Conservation (phyloP, 2,888 invertebrate genomes). For the Callosobruchus maculatus region DNA sequence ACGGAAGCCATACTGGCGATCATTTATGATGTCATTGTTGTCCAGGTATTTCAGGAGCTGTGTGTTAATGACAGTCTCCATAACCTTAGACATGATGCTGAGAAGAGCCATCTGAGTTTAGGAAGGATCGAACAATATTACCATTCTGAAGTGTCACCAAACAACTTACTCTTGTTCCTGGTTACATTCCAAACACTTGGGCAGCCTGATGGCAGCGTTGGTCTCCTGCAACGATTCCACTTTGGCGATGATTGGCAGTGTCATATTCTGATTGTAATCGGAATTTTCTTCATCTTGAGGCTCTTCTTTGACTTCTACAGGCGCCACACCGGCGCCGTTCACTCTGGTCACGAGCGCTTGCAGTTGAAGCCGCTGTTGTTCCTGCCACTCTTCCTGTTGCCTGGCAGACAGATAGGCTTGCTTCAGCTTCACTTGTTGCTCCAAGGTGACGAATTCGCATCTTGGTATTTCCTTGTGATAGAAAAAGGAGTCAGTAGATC, state of each 20-base stretch:
- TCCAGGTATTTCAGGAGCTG: too few species aligned
- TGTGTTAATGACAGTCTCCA: too few species aligned
- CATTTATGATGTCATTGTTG: too few species aligned
- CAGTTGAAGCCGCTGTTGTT: not conserved
- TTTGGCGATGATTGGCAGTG: constrained; percentile 37
- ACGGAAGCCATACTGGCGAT: too few species aligned
- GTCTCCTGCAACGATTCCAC: constrained; percentile 34
- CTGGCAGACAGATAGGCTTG: constrained; percentile 3
- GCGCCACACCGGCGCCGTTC: not conserved
- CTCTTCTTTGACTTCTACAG: constrained; percentile 13
- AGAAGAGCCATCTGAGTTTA: too few species aligned
- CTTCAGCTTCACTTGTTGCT: constrained; percentile 19
- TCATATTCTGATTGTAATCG: constrained; percentile 8
- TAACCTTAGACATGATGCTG: too few species aligned
- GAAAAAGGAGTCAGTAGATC: too few species aligned
- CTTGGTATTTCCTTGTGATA: constrained; percentile 35
- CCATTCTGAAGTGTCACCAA: constrained; percentile 12
- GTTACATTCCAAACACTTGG: not conserved
- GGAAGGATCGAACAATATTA: too few species aligned
- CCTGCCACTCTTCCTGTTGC: not conserved
- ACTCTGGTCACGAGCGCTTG: not conserved
- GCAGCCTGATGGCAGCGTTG: constrained; percentile 5
- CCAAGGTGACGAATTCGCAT: constrained; percentile 38
- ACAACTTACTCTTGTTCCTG: constrained; percentile 38
- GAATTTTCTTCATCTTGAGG: constrained; percentile 7